Percentiles rank a stretch among this genome's conserved stretches.
Conservation (phyloP, 2,888 invertebrate species). For the Drosophila histrio region DNA sequence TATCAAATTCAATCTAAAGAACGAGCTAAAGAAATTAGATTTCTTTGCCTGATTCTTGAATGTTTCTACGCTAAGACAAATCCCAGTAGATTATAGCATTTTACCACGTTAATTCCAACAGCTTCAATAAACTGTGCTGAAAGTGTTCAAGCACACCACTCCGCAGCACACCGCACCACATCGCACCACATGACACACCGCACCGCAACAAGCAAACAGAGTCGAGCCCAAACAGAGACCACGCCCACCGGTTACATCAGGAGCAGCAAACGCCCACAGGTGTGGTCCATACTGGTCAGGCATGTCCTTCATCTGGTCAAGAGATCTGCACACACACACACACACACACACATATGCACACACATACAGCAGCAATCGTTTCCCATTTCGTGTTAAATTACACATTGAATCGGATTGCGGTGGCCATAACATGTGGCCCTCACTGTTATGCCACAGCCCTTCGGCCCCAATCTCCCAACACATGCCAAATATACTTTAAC, state of each 20-base stretch:
- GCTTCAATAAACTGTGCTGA: conserved; percentile 60
- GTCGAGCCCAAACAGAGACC: conserved; percentile 13
- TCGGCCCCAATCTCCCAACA: not conserved
- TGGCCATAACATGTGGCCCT: conserved; percentile 68
- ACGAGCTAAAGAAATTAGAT: not conserved
- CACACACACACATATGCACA: conserved; percentile 17
- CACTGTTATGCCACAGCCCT: conserved; percentile 21
- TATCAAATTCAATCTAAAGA: not conserved
- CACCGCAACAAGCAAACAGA: conserved; percentile 21
- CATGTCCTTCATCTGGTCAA: conserved; percentile 53
- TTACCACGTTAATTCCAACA: conserved; percentile 61
- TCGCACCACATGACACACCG: not conserved
- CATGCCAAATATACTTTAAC: not conserved
- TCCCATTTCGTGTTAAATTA: conserved; percentile 80
- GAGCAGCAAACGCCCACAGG: conserved; percentile 51
- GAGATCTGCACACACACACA: conserved; percentile 29
- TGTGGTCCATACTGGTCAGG: conserved; percentile 54
- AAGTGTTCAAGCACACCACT: conserved; percentile 36
- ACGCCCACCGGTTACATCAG: conserved; percentile 38
- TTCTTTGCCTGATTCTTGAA: not conserved
- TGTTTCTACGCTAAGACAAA: conserved; percentile 62
- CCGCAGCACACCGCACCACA: conserved; percentile 2
- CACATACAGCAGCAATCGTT: conserved; percentile 59
- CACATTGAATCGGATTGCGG: conserved; percentile 79
- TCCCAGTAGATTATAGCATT: conserved; percentile 68